These are phyloP conservation scores for Chaetorhynchus papuensis DNA, from an alignment of 2,113 vertebrate genomes.

Conservation along the genomic window DNA sequence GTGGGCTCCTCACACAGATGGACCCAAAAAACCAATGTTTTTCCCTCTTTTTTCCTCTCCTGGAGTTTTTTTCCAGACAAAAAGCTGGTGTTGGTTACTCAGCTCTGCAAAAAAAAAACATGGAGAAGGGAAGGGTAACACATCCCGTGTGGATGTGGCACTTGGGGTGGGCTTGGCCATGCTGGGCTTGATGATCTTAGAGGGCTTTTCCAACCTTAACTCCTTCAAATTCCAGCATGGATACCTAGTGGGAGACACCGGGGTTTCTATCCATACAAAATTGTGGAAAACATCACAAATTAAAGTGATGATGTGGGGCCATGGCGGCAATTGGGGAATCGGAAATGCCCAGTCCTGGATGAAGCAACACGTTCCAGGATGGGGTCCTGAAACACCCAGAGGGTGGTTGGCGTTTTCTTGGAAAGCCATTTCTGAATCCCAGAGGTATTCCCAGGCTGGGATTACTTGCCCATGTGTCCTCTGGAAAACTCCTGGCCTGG, in stretches of 20 bases:
- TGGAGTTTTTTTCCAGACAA: neutral
- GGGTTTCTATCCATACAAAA: neutral
- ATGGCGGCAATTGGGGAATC: accelerated
- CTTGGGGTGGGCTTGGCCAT: neutral
- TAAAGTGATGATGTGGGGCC: neutral
- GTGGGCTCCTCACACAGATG: accelerated
- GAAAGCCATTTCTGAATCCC: neutral
- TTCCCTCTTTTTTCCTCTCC: neutral
- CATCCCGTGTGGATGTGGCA: neutral
- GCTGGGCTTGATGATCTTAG: neutral
- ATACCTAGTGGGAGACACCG: accelerated
- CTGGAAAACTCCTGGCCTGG: neutral
- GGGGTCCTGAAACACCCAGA: neutral
- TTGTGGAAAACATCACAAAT: neutral
- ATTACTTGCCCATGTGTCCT: neutral
- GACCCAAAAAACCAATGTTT: neutral
- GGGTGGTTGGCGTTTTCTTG: neutral
- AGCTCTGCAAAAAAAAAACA: neutral
- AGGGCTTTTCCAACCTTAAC: neutral
- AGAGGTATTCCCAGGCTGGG: neutral
- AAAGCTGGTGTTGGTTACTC: neutral
- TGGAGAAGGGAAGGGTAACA: neutral
- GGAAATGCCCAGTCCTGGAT: neutral
- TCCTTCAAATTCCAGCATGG: neutral
- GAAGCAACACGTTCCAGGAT: neutral